Evolutionary conservation across 2,888 invertebrate genomes (phyloP), one percentile per base, ranked within the genome.

Genomic region (Mallateleia sp.): DNA sequence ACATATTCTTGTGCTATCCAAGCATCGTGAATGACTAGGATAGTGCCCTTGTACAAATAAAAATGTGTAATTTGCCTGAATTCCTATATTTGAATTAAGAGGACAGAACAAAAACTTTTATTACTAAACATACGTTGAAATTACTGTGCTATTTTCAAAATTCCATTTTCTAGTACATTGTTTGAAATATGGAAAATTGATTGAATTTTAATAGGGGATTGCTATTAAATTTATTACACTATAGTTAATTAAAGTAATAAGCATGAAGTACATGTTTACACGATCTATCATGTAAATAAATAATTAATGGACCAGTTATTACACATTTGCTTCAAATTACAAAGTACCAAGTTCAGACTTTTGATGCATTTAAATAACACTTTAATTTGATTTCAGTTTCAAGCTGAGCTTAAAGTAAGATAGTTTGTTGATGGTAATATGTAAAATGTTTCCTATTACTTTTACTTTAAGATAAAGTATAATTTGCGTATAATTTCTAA

Each of bases 401-500:
- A 54, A 75, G 32, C 50, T 11, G 18, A 50, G 34, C 60, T 78
- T 78, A 67, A 67, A 67, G 78, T 58, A 64, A 66, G 45, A 77
- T 58, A 77, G 77, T 77, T 64, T 52, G 22, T 64, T 64, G 50
- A 42, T 22, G 25, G 18, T 42, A 42, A 25, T 58, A 58, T 64
- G 28, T 58, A 42, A 15, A 58, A 56, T n/a, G 67, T 56, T 50
- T 20, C 18, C 24, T 18, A 20, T 67, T 42, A 62, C 52, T 71
- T 50, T 50, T 15, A 54, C 54, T 79, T 50, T 52, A 71, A 69
- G 42, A 54, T 7, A 28, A 20, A 64, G 24, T 52, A 72, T 71
- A 80, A 80, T 80, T 80, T 64, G 67, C 79, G 60, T 60, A 42
- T 62, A 69, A 80, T 71, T 69, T 28, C 28, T 62, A 58, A 79